Evolutionary conservation across 2,888 invertebrate genomes (phyloP).

Genomic region (Lochmaea crataegi): DNA sequence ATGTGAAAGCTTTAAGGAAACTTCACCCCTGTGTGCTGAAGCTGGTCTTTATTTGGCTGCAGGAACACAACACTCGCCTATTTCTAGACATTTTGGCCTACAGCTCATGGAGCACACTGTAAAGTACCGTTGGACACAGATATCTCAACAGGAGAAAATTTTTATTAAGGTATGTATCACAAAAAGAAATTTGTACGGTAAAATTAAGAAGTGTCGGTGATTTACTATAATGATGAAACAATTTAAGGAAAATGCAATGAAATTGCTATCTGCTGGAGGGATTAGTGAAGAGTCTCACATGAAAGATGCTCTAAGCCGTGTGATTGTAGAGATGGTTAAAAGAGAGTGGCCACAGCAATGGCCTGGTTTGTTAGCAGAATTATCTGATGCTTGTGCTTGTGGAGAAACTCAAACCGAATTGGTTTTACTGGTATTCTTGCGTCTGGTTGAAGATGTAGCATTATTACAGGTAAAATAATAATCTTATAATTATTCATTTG

Average conservation of each 20-base stretch:
- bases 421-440: constrained; percentile 87
- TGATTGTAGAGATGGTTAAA: constrained; percentile 97
- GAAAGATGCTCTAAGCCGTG: constrained; percentile 86
- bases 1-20: constrained; percentile 86
- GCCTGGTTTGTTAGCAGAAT: constrained; percentile 85
- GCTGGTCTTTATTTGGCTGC: constrained; percentile 86
- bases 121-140: constrained; percentile 92
- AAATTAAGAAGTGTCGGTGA: neutral
- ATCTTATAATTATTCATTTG: constrained; percentile 14
- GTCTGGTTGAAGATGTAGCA: constrained; percentile 94
- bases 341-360: constrained; percentile 98
- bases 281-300: constrained; percentile 81
- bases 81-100: constrained; percentile 90
- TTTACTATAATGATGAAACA: neutral
- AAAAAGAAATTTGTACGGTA: neutral
- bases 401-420: constrained; percentile 92
- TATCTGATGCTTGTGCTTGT: constrained; percentile 83
- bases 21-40: constrained; percentile 88
- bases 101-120: constrained; percentile 94
- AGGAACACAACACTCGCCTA: constrained; percentile 77
- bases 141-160: constrained; percentile 87
- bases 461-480: constrained; percentile 76
- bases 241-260: constrained; percentile 85
- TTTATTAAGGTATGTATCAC: constrained; percentile 79
- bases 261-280: constrained; percentile 80